Evolutionary conservation across 2,113 vertebrate genomes (phyloP), one percentile per base, ranked within the genome.

Genomic region (Dicerorhinus sumatrensis): DNA sequence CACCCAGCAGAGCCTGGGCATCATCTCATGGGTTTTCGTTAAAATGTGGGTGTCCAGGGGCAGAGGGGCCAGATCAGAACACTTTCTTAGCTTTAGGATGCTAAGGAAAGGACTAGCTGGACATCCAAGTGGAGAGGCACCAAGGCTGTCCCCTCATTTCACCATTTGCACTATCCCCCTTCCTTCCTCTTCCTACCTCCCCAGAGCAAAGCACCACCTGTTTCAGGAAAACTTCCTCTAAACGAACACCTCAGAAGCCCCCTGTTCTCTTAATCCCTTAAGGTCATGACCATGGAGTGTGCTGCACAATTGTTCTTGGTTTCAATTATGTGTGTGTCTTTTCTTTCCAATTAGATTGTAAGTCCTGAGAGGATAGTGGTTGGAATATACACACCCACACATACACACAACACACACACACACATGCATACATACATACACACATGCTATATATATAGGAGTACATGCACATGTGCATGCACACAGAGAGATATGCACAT

Each of bases 211-310:
- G 31, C 12, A 11, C 4, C 31, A 60, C 10, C 7, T 65, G 29
- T 63, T 91, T 42, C 46, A 81, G 75, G 82, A 72, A 79, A 87
- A 72, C 20, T 13, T 60, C 25, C 80, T 85, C 39, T 36, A 48
- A 48, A 39, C 25, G 12, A 87, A 29, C 31, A 23, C 39, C 33
- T 39, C 27, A 36, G 70, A 76, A 20, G 29, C 8, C 29, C 60
- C 36, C 39, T 36, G 1, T 23, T 33, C n/a, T 65, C 89, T 80
- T 36, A 80, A 39, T 31, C 23, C 51, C 84, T 70, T 51, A 65
- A 16, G 18, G 54, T 23, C 73, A 72, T 20, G 46, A 25, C n/a
- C 12, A 0, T 13, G 54, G 42, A 46, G 54, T 7, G 3, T 3
- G 42, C 9, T 46, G 73, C 25, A 62, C 6, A 3, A 4, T 16